Base-by-base conservation (phyloP, 2,113 vertebrate genomes). In the Syrmaticus mikado region DNA sequence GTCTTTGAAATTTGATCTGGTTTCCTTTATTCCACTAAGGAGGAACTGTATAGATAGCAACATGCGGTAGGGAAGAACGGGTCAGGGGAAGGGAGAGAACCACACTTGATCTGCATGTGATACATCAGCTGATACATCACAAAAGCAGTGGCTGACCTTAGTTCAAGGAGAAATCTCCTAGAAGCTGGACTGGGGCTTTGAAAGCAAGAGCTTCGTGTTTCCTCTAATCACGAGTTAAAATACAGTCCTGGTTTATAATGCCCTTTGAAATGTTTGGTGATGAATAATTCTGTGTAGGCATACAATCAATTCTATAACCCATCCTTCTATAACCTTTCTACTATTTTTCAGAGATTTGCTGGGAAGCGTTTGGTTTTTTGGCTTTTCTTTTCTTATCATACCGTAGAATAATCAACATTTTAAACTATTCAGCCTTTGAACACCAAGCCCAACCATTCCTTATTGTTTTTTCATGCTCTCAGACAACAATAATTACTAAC, bases 261-360 rank as follows among this genome's bases (percentile, higher is more conserved):
- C 45, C 18, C 22, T 73, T 85, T 73, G 82, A 87, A 79, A 36
- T 89, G 91, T 87, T 87, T 60, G 72, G 36, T 30, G 27, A 53
- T 71, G 50, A 50, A 70, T 93, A 87, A 71, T 80, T 89, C 53
- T 62, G 4, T 53, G n/a, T 70, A 70, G 67, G 11, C 76, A 46
- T 62, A 80, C 85, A 94, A 87, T 81, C 4, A 43, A 8, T 76
- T 94, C 46, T 82, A 4, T 52, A 84, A 75, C 81, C 86, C 89
- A 92, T 75, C 84, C 34, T 68, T 6, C 2, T 93, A 20, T 53
- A 53, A 28, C 30, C 53, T 85, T 82, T 82, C 40, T 83, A 50
- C 34, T 78, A 24, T 74, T 86, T 86, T 92, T 81, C 65, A 67
- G 38, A 71, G 2, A 7, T 2, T 72, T 64, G 3, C 67, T 48